Evolutionary conservation across 2,113 vertebrate genomes (phyloP).

Genomic region (Haplochromis burtoni): DNA sequence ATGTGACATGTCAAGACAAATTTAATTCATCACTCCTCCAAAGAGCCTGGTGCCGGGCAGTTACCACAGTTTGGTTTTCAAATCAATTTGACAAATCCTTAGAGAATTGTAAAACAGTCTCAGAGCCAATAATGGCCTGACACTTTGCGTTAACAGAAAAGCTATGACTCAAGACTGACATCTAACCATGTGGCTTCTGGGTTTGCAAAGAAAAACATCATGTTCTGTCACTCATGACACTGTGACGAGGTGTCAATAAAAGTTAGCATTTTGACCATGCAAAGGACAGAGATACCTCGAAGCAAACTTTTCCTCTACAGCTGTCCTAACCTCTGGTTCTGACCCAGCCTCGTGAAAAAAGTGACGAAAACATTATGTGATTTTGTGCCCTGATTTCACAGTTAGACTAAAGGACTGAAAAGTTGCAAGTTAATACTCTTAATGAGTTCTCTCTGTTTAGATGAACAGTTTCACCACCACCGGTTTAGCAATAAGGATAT

Average conservation of each 20-base stretch:
- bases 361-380: constrained; percentile 9
- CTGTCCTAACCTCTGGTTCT: not conserved
- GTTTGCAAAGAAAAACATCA: constrained; percentile 1
- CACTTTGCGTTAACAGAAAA: constrained; percentile 33
- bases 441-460: not conserved
- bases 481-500: not conserved
- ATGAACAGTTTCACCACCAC: not conserved
- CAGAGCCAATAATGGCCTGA: constrained; percentile 53
- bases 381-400: not conserved
- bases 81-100: constrained; percentile 68
- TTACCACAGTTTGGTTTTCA: constrained; percentile 53
- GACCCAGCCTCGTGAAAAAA: not conserved
- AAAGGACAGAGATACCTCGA: not conserved
- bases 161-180: constrained; percentile 26
- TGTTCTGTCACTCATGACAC: not conserved
- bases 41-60: constrained; percentile 6
- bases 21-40: constrained; percentile 24
- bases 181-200: constrained; percentile 23
- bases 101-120: constrained; percentile 50
- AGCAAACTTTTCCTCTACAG: not conserved
- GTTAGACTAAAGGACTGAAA: not conserved
- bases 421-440: not conserved
- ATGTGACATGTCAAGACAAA: constrained; percentile 44
- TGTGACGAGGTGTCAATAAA: constrained; percentile 31
- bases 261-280: constrained; percentile 13